Conservation (phyloP, 2,113 vertebrate species). For the Pardalotus punctatus region DNA sequence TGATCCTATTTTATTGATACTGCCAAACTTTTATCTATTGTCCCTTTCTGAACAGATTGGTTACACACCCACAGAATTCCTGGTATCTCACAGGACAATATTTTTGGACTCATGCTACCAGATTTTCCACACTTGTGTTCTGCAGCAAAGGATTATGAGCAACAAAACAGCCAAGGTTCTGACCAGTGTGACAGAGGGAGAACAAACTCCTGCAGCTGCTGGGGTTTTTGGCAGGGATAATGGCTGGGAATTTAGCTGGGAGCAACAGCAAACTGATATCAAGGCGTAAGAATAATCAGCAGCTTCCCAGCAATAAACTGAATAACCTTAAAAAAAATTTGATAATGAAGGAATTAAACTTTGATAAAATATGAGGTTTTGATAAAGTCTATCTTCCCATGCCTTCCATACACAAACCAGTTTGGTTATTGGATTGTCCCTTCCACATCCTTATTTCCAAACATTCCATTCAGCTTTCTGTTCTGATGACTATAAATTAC, state of each 20-base stretch:
- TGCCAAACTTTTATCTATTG: neutral
- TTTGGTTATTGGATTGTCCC: neutral
- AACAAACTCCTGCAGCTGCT: neutral
- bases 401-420: neutral
- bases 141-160: neutral
- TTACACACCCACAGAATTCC: neutral
- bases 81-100: neutral
- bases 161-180: neutral
- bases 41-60: neutral
- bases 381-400: neutral
- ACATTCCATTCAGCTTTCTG: neutral
- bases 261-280: neutral
- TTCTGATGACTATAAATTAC: constrained; percentile 49
- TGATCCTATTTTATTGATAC: neutral
- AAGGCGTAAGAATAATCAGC: neutral
- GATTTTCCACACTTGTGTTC: neutral
- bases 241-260: neutral
- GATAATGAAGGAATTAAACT: neutral
- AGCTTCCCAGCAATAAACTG: neutral
- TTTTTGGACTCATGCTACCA: neutral
- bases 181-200: neutral
- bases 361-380: neutral
- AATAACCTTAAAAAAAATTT: neutral
- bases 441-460: neutral
- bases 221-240: neutral